Conservation (phyloP, 1,140 invertebrate species). For the Diachasma alloeum region DNA sequence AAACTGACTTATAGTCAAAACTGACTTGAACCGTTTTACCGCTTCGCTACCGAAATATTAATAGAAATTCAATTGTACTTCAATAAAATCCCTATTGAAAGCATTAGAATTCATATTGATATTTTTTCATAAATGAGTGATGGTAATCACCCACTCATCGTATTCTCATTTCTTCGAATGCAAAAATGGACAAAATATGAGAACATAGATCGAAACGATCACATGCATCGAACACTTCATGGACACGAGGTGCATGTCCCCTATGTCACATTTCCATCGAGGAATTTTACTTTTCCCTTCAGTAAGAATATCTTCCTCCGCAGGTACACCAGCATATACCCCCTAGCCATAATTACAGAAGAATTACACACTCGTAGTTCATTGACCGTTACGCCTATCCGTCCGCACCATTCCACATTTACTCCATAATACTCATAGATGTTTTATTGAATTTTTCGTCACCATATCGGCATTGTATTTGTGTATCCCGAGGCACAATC, state of each 20-base stretch:
- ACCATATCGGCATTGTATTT: not conserved
- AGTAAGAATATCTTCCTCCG: not conserved
- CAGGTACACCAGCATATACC: not conserved
- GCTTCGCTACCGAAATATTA: too few species aligned
- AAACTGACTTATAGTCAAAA: too few species aligned
- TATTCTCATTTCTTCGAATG: too few species aligned
- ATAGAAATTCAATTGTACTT: too few species aligned
- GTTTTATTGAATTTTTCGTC: not conserved
- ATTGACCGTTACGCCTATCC: constrained; percentile 38
- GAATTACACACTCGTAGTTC: constrained; percentile 38
- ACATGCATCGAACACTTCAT: too few species aligned
- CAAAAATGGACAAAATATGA: too few species aligned
- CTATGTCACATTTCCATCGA: not conserved
- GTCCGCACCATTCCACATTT: constrained; percentile 22
- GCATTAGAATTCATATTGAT: too few species aligned
- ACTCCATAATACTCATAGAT: not conserved
- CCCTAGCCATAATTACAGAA: constrained; percentile 33
- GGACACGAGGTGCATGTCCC: not conserved
- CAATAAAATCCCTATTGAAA: too few species aligned
- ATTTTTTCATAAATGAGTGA: too few species aligned
- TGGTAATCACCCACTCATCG: too few species aligned
- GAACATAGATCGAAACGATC: too few species aligned
- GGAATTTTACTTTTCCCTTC: not conserved
- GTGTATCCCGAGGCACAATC: not conserved
- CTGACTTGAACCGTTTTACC: too few species aligned